These are phyloP conservation scores for Emydoidea blandingii DNA, from an alignment of 2,797 vertebrate genomes.

Conservation along the genomic window DNA sequence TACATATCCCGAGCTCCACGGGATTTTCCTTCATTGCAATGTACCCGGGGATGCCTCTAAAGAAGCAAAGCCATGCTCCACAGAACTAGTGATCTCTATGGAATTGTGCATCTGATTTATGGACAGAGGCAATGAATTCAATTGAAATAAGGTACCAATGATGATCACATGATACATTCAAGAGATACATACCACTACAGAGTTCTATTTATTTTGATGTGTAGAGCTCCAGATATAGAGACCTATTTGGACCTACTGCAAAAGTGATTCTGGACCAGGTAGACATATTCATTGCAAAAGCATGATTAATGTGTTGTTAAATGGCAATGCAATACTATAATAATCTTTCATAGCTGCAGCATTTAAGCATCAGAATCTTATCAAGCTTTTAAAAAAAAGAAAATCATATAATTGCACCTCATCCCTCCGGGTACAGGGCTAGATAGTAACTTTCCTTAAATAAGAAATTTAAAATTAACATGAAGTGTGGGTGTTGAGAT, in stretches of 20 bases:
- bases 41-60: neutral
- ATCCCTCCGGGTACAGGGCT: neutral
- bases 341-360: neutral
- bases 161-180: neutral
- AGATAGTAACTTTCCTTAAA: neutral
- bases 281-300: neutral
- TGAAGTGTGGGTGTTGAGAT: neutral
- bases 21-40: neutral
- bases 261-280: neutral
- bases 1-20: neutral
- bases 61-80: neutral
- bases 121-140: neutral
- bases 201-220: neutral
- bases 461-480: neutral
- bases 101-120: neutral
- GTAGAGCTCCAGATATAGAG: neutral
- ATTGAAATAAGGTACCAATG: neutral
- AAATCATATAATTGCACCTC: neutral
- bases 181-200: neutral
- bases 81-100: neutral
- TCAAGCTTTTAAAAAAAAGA: neutral
- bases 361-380: neutral
- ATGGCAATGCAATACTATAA: neutral
- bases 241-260: neutral
- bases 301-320: neutral